Evolutionary conservation across 2,888 invertebrate species (phyloP), one percentile per base, ranked within the genome.

Genomic region (Dynastes maya): DNA sequence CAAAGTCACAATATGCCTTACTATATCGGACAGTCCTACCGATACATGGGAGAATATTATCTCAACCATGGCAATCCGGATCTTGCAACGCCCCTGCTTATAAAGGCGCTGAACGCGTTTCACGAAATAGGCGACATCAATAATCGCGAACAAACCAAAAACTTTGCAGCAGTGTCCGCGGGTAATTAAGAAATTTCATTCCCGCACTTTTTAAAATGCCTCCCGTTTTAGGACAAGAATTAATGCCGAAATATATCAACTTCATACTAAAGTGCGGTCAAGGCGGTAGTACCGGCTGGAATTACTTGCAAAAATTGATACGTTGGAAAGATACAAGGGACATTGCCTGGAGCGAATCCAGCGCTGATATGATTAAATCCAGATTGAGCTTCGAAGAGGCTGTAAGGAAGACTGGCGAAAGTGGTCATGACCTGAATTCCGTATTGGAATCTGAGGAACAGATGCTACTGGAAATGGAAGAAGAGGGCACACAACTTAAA

Each of bases 11-110:
- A 86, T 16, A 80, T 87, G 27, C 80, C 81, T 6, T 85, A 83
- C 78, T 88, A 87, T 63, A 78, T 86, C 22, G 88, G 86, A 0
- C 85, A 86, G 81, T 86, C 87, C 2, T 86, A 86, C 78, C 84
- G 87, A 78, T 86, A 84, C 80, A 81, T 88, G 74, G 89, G 88
- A 2, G 88, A 88, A 78, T 86, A 86, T 80, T 86, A 87, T 80
- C 79, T 89, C 22, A 85, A 84, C 61, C 83, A 85, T 67, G 85
- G 86, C 22, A 80, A 84, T 32, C 83, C 86, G 0, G 74, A 80
- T 45, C 83, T 84, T 63, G 87, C 88, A 0, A 87, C 86, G 8
- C 84, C 85, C 8, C 78, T 86, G 13, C 80, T 89, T 4, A 84
- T 83, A 55, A 83, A 84, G 75, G 85, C 88, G 2, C 76, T 88